Percentiles rank a stretch among this genome's conserved stretches.
phyloP scores from a whole-genome alignment of 2,888 invertebrate species.

The Lucinisca nassula region DNA sequence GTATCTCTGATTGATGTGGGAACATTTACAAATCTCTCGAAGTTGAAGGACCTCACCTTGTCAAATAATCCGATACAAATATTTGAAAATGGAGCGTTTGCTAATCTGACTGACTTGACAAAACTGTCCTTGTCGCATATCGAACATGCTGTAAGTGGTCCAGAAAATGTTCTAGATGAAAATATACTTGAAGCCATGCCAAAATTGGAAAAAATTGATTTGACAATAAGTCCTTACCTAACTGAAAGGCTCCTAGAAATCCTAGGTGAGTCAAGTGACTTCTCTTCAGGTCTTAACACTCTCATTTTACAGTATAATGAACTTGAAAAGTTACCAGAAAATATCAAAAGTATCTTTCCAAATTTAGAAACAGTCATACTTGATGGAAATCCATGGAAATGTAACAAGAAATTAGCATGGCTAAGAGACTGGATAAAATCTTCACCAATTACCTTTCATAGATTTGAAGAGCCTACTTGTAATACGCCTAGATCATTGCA shows the following conservation, averaged over 20 bases:
- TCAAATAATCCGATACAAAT: constrained; percentile 79
- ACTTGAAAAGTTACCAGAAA: constrained; percentile 91
- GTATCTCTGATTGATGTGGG: constrained; percentile 69
- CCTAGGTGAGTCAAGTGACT: constrained; percentile 34
- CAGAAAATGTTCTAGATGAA: constrained; percentile 53
- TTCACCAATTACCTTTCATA: constrained; percentile 88
- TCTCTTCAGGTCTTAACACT: constrained; percentile 84
- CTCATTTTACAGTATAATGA: constrained; percentile 91
- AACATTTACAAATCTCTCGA: constrained; percentile 75
- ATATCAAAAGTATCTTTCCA: constrained; percentile 92
- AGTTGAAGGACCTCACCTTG: constrained; percentile 73
- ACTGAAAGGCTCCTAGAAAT: constrained; percentile 70
- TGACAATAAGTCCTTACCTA: constrained; percentile 79
- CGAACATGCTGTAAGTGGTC: constrained; percentile 36
- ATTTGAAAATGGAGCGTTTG: constrained; percentile 76
- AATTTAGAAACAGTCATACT: constrained; percentile 91
- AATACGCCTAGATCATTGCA: constrained; percentile 83
- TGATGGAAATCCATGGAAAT: constrained; percentile 92
- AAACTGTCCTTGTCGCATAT: constrained; percentile 76
- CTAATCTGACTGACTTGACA: constrained; percentile 70
- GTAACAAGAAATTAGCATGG: constrained; percentile 88
- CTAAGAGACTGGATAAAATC: constrained; percentile 90
- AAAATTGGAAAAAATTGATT: constrained; percentile 71
- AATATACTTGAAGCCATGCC: constrained; percentile 78
- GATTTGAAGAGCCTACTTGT: constrained; percentile 88